Evolutionary conservation across 2,888 invertebrate species (phyloP).

Genomic region (Opisthograptis luteolata): DNA sequence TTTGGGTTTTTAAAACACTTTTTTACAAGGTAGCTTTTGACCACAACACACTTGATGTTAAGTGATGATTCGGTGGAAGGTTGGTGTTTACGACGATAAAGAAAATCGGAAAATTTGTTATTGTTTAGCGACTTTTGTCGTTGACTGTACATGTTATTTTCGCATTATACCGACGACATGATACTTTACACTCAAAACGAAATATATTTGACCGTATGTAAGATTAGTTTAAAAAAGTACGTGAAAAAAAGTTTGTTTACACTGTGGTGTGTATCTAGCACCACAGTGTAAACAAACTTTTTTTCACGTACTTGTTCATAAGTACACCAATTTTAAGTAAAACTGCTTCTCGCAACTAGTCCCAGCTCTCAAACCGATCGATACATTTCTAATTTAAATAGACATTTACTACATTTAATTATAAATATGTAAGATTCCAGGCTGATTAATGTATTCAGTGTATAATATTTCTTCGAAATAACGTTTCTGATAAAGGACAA

Average conservation of each 20-base stretch:
- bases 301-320: not conserved
- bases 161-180: conserved; percentile 12
- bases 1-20: too few relatives aligned
- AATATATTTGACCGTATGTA: not conserved
- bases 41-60: too few relatives aligned
- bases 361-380: not conserved
- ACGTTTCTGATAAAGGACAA: too few relatives aligned
- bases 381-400: conserved; percentile 1
- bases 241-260: not conserved
- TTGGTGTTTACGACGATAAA: too few relatives aligned
- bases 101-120: too few relatives aligned
- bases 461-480: too few relatives aligned
- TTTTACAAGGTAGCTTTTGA: too few relatives aligned
- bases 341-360: not conserved
- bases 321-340: not conserved
- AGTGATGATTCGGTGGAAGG: too few relatives aligned
- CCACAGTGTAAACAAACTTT: not conserved
- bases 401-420: not conserved
- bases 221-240: not conserved
- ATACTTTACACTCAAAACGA: conserved; percentile 1
- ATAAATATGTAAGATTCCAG: conserved; percentile 5
- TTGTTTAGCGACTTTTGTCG: too few relatives aligned
- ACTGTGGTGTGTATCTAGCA: too few relatives aligned
- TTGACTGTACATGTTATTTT: too few relatives aligned
- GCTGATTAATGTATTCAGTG: not conserved